Evolutionary conservation across 2,797 vertebrate species (phyloP), one percentile per base, ranked within the genome.

Genomic region (Enteromius unitaeniatus): DNA sequence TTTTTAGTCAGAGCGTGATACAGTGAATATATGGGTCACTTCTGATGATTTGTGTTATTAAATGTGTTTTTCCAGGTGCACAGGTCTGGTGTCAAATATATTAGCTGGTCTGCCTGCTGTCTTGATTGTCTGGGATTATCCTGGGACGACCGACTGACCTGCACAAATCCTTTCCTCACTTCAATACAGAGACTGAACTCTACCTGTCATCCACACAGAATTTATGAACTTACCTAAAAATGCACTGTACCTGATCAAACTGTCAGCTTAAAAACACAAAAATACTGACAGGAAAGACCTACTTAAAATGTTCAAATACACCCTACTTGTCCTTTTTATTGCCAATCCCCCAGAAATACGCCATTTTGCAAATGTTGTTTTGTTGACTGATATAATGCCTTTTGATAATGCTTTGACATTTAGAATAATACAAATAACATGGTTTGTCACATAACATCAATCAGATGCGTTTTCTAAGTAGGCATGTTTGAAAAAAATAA

Each of bases 51-150:
- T 37, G 47, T 49, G 34, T 34, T 28, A 74, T 37, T 72, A 85
- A 51, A 78, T 19, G n/a, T 55, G 2, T 8, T 51, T 53, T 37
- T 67, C 23, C 26, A 79, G 19, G 62, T 51, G 45, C 2, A 1
- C 19, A 14, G 37, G 65, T 68, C 74, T 53, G 47, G 67, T 68
- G 58, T 65, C 37, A 75, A 64, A n/a, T 76, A 40, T 9, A 40
- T 40, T 80, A 49, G 47, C 53, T 45, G 74, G 76, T 23, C 42
- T 5, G 76, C n/a, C 64, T 31, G 81, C 69, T 64, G 60, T 70
- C 55, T 86, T 81, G 78, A 82, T 84, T 37, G 74, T 79, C 80
- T 62, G 68, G 76, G 86, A 85, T 88, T 82, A 88, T 83, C 79
- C 77, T 15, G 73, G 69, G 28, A 62, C 11, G 31, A 82, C 49